phyloP scores from a whole-genome alignment of 2,113 vertebrate genomes.

The Phaethon lepturus region DNA sequence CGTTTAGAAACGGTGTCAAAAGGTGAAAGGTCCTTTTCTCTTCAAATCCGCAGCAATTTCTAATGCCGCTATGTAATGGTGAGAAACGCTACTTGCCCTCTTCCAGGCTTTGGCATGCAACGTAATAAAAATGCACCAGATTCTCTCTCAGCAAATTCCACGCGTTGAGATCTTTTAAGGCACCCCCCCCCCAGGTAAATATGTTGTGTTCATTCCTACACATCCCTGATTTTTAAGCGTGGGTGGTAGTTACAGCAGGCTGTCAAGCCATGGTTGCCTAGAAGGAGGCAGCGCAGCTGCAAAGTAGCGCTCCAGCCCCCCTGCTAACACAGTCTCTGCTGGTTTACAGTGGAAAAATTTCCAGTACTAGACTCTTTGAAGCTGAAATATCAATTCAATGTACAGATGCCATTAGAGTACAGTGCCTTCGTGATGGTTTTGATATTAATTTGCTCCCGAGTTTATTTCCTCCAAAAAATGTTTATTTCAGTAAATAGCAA shows the following conservation, averaged over 20 bases:
- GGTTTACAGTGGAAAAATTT: neutral
- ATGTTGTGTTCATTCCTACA: neutral
- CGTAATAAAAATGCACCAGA: neutral
- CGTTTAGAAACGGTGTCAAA: neutral
- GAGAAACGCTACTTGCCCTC: neutral
- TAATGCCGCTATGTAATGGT: rapidly evolving
- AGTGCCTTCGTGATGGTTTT: neutral
- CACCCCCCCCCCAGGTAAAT: neutral
- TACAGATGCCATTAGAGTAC: neutral
- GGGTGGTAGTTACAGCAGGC: neutral
- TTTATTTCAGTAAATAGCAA: neutral
- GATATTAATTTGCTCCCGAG: neutral
- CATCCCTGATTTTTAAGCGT: neutral
- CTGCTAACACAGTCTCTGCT: neutral
- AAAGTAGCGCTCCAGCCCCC: neutral
- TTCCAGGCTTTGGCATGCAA: neutral
- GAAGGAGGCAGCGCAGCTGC: neutral
- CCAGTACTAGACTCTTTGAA: neutral
- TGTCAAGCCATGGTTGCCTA: neutral
- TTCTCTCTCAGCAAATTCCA: neutral
- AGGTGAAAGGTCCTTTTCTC: neutral
- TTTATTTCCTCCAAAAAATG: neutral
- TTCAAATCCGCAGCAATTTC: neutral
- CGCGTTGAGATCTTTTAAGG: neutral
- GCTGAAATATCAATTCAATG: neutral